phyloP scores from a whole-genome alignment of 2,888 invertebrate species.

The Pharmacophagus antenor region DNA sequence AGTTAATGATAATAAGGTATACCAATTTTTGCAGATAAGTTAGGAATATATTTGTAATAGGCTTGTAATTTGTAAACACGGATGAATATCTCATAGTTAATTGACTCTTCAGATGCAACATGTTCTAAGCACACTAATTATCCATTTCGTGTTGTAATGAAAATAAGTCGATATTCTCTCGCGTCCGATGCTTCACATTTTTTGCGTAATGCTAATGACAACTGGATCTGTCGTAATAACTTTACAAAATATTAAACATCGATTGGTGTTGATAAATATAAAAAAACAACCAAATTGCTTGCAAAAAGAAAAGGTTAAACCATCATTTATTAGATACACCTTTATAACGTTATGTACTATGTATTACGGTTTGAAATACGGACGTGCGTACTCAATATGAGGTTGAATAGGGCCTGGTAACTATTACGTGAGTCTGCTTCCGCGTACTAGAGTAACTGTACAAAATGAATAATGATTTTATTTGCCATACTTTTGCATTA shows the following conservation, averaged over 20 bases:
- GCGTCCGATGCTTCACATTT: background rate
- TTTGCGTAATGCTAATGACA: constrained; percentile 1
- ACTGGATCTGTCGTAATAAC: background rate
- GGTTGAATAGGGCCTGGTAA: background rate
- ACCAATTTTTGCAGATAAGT: background rate
- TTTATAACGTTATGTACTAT: background rate
- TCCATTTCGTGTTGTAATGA: constrained; percentile 1
- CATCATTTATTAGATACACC: background rate
- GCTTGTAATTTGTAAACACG: too few relatives aligned
- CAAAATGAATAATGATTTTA: background rate
- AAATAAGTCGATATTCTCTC: background rate
- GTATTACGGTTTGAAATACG: background rate
- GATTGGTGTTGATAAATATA: background rate
- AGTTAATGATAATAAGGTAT: too few relatives aligned
- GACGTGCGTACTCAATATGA: background rate
- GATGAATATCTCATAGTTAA: background rate
- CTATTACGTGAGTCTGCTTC: background rate
- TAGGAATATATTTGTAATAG: background rate
- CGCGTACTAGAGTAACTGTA: background rate
- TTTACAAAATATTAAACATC: background rate
- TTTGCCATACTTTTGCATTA: background rate
- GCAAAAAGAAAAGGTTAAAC: background rate
- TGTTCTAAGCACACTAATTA: background rate
- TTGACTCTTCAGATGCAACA: background rate
- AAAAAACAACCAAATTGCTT: background rate